Percentiles rank a stretch among this genome's conserved stretches.
Evolutionary conservation across 2,113 vertebrate genomes (phyloP).

Genomic region (Nymphicus hollandicus): DNA sequence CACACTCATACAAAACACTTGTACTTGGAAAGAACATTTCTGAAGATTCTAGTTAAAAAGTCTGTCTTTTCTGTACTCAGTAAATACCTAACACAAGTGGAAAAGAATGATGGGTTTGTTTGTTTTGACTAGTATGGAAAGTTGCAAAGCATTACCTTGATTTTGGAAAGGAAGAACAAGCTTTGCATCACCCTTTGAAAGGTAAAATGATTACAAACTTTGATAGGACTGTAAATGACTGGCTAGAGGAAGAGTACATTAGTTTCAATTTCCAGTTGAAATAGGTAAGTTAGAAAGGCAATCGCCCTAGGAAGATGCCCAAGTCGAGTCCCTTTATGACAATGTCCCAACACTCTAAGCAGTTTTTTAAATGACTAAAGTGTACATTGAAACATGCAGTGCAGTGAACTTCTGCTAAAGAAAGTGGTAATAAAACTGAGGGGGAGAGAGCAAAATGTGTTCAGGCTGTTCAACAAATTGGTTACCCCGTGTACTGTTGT

Average conservation of each 20-base stretch:
- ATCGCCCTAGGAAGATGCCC: not conserved
- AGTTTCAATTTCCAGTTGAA: not conserved
- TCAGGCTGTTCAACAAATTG: not conserved
- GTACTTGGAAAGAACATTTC: not conserved
- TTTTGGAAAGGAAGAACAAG: not conserved
- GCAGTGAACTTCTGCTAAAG: not conserved
- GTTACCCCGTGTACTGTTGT: conserved; percentile 12
- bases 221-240: not conserved
- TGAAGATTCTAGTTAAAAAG: not conserved
- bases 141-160: not conserved
- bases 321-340: not conserved
- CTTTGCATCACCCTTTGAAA: not conserved
- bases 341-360: not conserved
- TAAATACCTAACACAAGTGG: not conserved
- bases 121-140: not conserved
- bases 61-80: not conserved
- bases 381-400: not conserved
- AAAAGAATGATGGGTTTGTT: not conserved
- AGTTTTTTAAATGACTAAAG: not conserved
- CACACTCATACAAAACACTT: not conserved
- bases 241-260: not conserved
- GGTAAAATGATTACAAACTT: not conserved
- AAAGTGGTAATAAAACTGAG: not conserved
- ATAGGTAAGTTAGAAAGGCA: not conserved
- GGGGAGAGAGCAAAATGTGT: not conserved